These are phyloP conservation scores for Sparidentex hasta DNA, from an alignment of 2,797 vertebrate species.

Conservation along the genomic window DNA sequence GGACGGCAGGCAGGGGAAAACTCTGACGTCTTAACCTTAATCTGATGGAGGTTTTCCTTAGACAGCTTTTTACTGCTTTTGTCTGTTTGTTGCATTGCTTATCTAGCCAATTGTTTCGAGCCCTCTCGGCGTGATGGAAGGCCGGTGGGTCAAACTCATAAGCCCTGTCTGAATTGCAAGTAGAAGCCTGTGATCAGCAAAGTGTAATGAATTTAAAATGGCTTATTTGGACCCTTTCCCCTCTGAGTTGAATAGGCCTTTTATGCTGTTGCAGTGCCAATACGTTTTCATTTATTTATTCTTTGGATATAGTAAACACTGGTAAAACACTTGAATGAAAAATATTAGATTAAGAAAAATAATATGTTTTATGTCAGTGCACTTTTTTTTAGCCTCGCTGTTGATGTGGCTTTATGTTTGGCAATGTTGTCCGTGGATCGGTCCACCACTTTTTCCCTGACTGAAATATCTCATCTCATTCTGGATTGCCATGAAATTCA, in stretches of 20 bases:
- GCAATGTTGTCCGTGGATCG: no score
- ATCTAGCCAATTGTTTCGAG: slow-evolving; percentile 53
- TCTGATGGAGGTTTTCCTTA: slow-evolving; percentile 61
- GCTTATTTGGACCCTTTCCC: slow-evolving; percentile 28
- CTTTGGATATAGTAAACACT: slow-evolving; percentile 1
- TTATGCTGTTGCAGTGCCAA: neutral
- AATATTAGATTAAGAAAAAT: neutral
- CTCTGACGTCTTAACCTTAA: slow-evolving; percentile 56
- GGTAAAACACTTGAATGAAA: neutral
- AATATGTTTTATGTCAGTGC: neutral
- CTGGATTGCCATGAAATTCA: neutral
- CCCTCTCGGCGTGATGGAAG: slow-evolving; percentile 45
- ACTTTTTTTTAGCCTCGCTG: neutral
- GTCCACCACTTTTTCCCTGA: neutral
- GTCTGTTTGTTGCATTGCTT: slow-evolving; percentile 58
- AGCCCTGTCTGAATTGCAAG: slow-evolving; percentile 55
- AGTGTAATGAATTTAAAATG: slow-evolving; percentile 59
- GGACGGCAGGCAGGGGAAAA: slow-evolving; percentile 47
- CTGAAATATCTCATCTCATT: neutral
- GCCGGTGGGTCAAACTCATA: slow-evolving; percentile 53
- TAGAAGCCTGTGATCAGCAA: slow-evolving; percentile 50
- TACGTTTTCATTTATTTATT: neutral
- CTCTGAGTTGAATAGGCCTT: slow-evolving; percentile 4
- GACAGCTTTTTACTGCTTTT: slow-evolving; percentile 42
- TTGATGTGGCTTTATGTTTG: rapidly evolving